These are phyloP conservation scores for Gymnoscopelus braueri DNA, from an alignment of 2,797 vertebrate species.

Conservation along the genomic window DNA sequence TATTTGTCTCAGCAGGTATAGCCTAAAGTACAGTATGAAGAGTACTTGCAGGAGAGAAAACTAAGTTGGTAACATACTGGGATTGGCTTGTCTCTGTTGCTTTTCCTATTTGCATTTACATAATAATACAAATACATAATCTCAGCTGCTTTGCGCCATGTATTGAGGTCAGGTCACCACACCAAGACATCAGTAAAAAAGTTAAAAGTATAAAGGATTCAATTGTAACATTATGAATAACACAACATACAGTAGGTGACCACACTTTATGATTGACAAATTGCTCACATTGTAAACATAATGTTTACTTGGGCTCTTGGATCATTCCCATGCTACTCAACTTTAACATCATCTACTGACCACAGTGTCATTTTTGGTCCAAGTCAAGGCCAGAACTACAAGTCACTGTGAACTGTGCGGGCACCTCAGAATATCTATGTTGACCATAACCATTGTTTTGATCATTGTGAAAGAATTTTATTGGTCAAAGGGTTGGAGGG, in stretches of 20 bases:
- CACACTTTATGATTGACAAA: not conserved
- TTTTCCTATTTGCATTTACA: constrained; percentile 35
- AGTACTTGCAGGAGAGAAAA: no score
- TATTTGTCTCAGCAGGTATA: constrained; percentile 1
- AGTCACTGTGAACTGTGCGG: constrained; percentile 23
- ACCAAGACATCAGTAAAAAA: no score
- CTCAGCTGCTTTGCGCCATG: not conserved
- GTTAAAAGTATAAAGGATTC: no score
- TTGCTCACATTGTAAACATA: constrained; percentile 45
- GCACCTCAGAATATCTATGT: constrained; percentile 36
- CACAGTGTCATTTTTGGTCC: constrained; percentile 38
- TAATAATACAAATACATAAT: constrained; percentile 37
- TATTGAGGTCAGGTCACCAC: no score
- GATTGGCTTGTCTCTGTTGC: constrained; percentile 26
- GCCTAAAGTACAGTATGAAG: constrained; percentile 11
- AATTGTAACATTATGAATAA: no score
- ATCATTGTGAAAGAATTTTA: constrained; percentile 53
- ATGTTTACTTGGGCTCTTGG: not conserved
- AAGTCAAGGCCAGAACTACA: constrained; percentile 29
- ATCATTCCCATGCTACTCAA: constrained; percentile 25
- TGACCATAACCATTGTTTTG: constrained; percentile 40
- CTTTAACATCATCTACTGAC: constrained; percentile 45
- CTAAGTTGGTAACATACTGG: constrained; percentile 3
- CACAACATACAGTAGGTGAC: no score
- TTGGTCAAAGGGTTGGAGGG: constrained; percentile 25